phyloP scores from a whole-genome alignment of 2,888 invertebrate species.

The Notocelia uddmanniana region DNA sequence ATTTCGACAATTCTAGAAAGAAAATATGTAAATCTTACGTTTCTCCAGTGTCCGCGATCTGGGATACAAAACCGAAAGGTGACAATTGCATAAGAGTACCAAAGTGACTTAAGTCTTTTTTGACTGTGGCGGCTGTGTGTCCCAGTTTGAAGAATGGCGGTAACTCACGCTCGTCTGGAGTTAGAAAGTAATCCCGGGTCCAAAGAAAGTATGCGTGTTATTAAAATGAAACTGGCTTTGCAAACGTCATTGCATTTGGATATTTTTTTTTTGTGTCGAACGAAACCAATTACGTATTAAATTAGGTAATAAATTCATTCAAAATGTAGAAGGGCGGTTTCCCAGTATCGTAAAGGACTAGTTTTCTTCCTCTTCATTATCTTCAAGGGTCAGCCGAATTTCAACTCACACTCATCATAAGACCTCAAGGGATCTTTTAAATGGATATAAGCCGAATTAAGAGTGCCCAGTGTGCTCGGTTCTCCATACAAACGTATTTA shows the following conservation, averaged over 20 bases:
- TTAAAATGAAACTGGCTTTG: conserved; percentile 5
- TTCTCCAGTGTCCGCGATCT: conserved; percentile 9
- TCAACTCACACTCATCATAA: too few relatives aligned
- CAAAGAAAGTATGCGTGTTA: background rate
- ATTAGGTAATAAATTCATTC: too few relatives aligned
- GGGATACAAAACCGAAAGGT: background rate
- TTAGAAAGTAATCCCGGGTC: background rate
- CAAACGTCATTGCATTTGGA: conserved; percentile 4
- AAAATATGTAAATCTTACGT: conserved; percentile 31
- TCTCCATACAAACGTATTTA: too few relatives aligned
- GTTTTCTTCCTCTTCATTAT: too few relatives aligned
- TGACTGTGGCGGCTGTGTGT: background rate
- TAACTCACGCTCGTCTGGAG: conserved; percentile 4
- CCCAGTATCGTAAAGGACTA: too few relatives aligned
- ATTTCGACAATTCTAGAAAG: conserved; percentile 2
- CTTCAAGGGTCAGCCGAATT: too few relatives aligned
- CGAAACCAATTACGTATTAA: too few relatives aligned
- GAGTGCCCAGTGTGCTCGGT: too few relatives aligned
- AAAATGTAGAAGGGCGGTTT: too few relatives aligned
- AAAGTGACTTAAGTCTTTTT: background rate
- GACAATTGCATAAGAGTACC: background rate
- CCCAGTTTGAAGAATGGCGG: conserved; percentile 7
- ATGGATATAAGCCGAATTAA: too few relatives aligned
- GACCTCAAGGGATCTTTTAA: too few relatives aligned
- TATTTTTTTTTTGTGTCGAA: background rate